Conservation (phyloP, 2,797 vertebrate genomes). For the Knipowitschia caucasica region DNA sequence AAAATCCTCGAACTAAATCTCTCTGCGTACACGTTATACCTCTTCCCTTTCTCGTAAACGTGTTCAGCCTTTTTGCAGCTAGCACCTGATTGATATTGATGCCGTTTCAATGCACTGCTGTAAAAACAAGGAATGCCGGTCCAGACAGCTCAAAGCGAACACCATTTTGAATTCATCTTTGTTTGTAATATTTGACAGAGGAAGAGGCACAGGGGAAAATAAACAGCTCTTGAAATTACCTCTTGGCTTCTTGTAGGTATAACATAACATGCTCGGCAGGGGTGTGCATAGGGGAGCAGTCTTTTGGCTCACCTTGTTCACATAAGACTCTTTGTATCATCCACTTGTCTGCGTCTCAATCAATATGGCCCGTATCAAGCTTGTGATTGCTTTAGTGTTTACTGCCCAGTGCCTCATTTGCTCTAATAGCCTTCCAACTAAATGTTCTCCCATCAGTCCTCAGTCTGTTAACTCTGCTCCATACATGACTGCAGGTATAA, state of each 20-base stretch:
- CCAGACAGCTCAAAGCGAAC: background rate
- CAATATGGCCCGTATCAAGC: constrained; percentile 68
- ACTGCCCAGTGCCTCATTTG: constrained; percentile 71
- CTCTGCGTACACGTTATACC: constrained; percentile 2
- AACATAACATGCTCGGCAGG: constrained; percentile 7
- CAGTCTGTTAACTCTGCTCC: constrained; percentile 65
- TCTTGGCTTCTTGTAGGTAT: constrained; percentile 11
- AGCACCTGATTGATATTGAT: constrained; percentile 26
- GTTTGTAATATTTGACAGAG: constrained; percentile 7
- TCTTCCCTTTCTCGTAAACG: too few species aligned
- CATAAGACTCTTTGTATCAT: constrained; percentile 39
- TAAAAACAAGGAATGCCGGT: constrained; percentile 5
- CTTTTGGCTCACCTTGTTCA: constrained; percentile 30
- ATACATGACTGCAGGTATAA: constrained; percentile 46
- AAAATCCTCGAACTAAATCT: constrained; percentile 16
- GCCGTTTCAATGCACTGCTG: constrained; percentile 16
- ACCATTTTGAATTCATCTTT: constrained; percentile 19
- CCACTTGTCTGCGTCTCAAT: constrained; percentile 48
- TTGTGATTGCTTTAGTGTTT: constrained; percentile 72
- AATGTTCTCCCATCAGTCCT: constrained; percentile 67
- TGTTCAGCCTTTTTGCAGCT: background rate
- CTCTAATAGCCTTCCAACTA: constrained; percentile 65
- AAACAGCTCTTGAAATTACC: background rate
- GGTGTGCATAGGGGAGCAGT: constrained; percentile 4
- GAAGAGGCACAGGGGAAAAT: background rate